These are phyloP conservation scores for Thaumatotibia leucotreta DNA, from an alignment of 1,140 invertebrate genomes.

Conservation along the genomic window DNA sequence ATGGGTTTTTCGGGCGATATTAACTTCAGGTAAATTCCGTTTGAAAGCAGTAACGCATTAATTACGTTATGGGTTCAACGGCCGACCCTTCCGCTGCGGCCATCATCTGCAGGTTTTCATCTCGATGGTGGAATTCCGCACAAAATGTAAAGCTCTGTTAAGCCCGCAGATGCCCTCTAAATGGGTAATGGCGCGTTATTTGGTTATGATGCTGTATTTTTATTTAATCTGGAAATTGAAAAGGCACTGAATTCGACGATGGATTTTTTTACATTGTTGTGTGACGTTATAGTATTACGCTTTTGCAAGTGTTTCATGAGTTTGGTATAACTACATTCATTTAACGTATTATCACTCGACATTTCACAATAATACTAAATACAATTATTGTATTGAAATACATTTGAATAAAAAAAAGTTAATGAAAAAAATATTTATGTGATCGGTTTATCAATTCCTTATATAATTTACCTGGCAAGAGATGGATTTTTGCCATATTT, in stretches of 20 bases:
- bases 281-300: no score
- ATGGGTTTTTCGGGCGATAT: not conserved
- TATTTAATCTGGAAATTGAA: not conserved
- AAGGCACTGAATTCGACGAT: not conserved
- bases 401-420: no score
- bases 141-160: not conserved
- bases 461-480: no score
- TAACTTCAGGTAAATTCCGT: not conserved
- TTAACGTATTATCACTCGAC: no score
- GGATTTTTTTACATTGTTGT: not conserved
- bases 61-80: conserved; percentile 6
- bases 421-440: no score
- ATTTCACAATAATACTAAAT: no score
- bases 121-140: not conserved
- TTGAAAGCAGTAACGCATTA: not conserved
- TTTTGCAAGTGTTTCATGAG: no score
- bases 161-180: conserved; percentile 1
- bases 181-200: conserved; percentile 3
- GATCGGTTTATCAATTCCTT: no score
- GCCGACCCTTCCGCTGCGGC: not conserved
- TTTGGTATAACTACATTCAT: no score
- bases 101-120: conserved; percentile 4
- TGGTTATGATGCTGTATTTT: not conserved
- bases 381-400: no score
- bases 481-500: no score